Conservation (phyloP, 2,888 invertebrate species). For the Eristalis arbustorum region DNA sequence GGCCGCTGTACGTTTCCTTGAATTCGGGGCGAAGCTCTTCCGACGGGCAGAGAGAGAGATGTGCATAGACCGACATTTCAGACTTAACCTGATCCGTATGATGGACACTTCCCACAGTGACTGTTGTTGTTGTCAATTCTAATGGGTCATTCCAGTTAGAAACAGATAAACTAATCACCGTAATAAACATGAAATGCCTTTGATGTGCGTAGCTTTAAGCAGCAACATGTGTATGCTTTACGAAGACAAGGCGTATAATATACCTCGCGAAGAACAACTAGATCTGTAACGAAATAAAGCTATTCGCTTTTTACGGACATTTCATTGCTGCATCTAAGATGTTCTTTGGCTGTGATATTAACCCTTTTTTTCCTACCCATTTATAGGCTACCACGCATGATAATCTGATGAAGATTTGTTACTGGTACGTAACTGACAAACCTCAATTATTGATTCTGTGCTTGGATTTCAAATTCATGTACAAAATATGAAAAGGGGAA, state of each 20-base stretch:
- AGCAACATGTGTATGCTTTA: constrained; percentile 37
- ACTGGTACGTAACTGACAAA: neutral
- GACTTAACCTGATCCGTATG: neutral
- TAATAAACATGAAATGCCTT: constrained; percentile 64
- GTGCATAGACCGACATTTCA: neutral
- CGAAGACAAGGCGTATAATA: neutral
- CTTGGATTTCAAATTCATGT: neutral
- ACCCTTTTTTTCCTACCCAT: neutral
- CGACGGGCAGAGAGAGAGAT: neutral
- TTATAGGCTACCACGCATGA: neutral
- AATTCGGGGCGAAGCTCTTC: constrained; percentile 24
- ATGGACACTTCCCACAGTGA: constrained; percentile 44
- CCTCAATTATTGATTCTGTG: neutral
- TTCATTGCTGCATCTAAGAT: neutral
- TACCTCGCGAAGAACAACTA: constrained; percentile 7
- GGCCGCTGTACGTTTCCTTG: constrained; percentile 45
- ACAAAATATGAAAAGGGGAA: neutral
- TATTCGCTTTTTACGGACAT: constrained; percentile 46
- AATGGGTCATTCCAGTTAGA: constrained; percentile 32
- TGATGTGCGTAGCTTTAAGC: constrained; percentile 23
- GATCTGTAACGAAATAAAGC: constrained; percentile 44
- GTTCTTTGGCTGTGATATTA: neutral
- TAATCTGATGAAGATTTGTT: constrained; percentile 10
- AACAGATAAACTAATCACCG: constrained; percentile 66
- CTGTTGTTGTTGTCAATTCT: constrained; percentile 40